Evolutionary conservation across 2,888 invertebrate species (phyloP), one percentile per base, ranked within the genome.

Genomic region (Ptychoptera albimana): DNA sequence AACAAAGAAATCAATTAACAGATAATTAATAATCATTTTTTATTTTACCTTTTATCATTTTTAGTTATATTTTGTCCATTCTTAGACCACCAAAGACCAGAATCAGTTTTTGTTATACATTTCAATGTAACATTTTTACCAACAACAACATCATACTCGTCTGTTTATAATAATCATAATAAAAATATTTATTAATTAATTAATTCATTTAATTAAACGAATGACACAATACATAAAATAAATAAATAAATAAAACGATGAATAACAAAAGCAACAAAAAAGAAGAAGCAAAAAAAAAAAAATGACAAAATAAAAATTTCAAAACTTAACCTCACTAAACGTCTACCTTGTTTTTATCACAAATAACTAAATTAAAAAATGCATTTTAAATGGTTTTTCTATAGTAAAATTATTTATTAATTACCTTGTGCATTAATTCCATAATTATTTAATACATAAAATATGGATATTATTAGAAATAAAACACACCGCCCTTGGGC

Each of bases 41-140:
- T n/a, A 31, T 31, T 13, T 52, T 60, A 73, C 73, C 72, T 70
- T 50, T 63, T 60, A 46, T 56, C 56, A 48, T 66, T 61, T 50
- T 62, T 62, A 37, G 72, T 71, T 41, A 75, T 63, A 57, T 73
- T 75, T 50, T 63, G 64, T 35, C 69, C 72, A 50, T 72, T 68
- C 45, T 68, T 68, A 37, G 64, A 69, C 79, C 79, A 79, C 67
- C 70, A 70, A 50, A 74, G 23, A 3, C 23, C 67, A 36, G 63
- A 60, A 51, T 70, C 68, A 35, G 60, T 59, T 39, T 69, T 63
- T 9, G 73, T 67, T 52, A 65, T 67, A 54, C 78, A 78, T 49
- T 65, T 66, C 31, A 77, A 56, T 13, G 73, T 67, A 39, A 67
- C 57, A 57, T 72, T 72, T 50, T 59, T 60, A 36, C 70, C 72